Evolutionary conservation across 2,113 vertebrate species (phyloP).

Genomic region (Gadus chalcogrammus): DNA sequence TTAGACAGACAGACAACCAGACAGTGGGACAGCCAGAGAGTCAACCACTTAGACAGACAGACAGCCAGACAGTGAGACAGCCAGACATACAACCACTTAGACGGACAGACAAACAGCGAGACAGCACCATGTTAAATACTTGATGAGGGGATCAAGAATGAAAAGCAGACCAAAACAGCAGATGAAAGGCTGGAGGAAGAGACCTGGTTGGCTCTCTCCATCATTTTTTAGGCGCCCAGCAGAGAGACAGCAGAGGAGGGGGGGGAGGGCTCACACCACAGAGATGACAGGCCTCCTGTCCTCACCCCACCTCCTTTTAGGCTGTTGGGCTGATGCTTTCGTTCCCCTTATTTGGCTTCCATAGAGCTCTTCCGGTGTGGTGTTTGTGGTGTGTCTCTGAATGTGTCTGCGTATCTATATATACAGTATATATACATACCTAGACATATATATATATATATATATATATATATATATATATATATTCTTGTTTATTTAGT

Average conservation of each 20-base stretch:
- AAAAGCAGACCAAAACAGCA: slow-evolving; percentile 19
- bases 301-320: neutral
- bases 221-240: slow-evolving; percentile 2
- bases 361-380: slow-evolving; percentile 1
- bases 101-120: neutral
- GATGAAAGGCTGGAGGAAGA: slow-evolving; percentile 40
- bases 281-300: slow-evolving; percentile 6
- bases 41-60: too few species aligned
- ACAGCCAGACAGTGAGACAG: slow-evolving; percentile 3
- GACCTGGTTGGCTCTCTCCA: slow-evolving; percentile 9
- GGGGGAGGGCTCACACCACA: neutral
- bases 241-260: slow-evolving; percentile 5
- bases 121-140: slow-evolving; percentile 44
- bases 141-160: slow-evolving; percentile 48
- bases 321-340: too few species aligned
- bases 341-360: too few species aligned
- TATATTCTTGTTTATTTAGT: too few species aligned
- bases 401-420: slow-evolving; percentile 4
- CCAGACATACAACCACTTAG: neutral
- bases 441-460: too few species aligned
- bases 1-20: neutral
- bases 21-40: neutral
- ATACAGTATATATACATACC: neutral
- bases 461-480: neutral
- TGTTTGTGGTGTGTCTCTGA: slow-evolving; percentile 18